Percentiles rank a stretch among this genome's conserved stretches.
Evolutionary conservation across 2,113 vertebrate species (phyloP).

Genomic region (Epinephelus cyanopodus): DNA sequence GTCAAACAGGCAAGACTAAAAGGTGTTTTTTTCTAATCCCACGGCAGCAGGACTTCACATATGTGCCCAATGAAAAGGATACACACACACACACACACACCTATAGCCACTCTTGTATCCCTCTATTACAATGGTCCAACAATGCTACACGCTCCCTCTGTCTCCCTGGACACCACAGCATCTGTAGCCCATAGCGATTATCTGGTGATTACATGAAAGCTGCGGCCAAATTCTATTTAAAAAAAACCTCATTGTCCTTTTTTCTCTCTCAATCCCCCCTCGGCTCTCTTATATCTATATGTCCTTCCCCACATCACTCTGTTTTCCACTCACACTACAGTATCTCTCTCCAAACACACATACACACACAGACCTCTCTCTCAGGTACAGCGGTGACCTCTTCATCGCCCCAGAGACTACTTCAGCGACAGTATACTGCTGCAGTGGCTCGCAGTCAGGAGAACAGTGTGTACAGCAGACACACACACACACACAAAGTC

Average conservation of each 20-base stretch:
- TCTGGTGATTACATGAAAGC: constrained; percentile 58
- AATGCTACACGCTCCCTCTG: constrained; percentile 23
- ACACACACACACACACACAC: constrained; percentile 39
- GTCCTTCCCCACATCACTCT: constrained; percentile 12
- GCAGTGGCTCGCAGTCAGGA: constrained; percentile 26
- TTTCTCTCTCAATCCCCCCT: neutral
- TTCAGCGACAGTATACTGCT: constrained; percentile 40
- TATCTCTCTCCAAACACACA: constrained; percentile 4
- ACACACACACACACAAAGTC: neutral
- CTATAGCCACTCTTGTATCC: constrained; percentile 10
- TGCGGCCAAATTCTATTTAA: constrained; percentile 28
- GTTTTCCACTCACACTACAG: neutral
- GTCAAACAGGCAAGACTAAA: constrained; percentile 35
- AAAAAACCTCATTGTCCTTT: constrained; percentile 7
- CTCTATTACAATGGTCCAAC: constrained; percentile 34
- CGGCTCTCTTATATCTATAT: neutral
- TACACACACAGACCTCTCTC: neutral
- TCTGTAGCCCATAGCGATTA: constrained; percentile 71
- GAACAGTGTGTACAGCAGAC: constrained; percentile 3
- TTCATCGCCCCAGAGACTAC: constrained; percentile 47
- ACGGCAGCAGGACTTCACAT: constrained; percentile 45
- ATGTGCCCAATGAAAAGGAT: constrained; percentile 37
- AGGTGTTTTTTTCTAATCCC: constrained; percentile 43
- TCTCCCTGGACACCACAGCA: constrained; percentile 60
- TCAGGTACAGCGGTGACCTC: constrained; percentile 50